These are phyloP conservation scores for Acropternis orthonyx DNA, from an alignment of 2,797 vertebrate species.

Conservation along the genomic window DNA sequence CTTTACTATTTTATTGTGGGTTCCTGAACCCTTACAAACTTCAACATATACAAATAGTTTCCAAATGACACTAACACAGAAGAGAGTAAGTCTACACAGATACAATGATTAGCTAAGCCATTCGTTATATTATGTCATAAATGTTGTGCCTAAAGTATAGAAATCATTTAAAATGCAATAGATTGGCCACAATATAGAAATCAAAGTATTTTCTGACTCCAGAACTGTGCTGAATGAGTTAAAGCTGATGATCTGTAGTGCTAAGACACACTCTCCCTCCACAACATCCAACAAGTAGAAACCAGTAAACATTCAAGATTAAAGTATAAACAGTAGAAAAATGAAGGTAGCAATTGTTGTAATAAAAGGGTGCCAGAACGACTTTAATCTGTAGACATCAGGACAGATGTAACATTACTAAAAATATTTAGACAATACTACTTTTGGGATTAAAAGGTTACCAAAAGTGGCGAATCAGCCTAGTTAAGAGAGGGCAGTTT, in stretches of 20 bases:
- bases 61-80: slow-evolving; percentile 53
- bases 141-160: slow-evolving; percentile 18
- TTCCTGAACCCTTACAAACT: slow-evolving; percentile 73
- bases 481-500: slow-evolving; percentile 18
- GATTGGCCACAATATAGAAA: slow-evolving; percentile 14
- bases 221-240: neutral
- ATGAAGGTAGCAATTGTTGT: slow-evolving; percentile 16
- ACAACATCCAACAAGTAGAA: slow-evolving; percentile 9
- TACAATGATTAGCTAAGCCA: slow-evolving; percentile 54
- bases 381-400: neutral
- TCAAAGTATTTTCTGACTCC: neutral
- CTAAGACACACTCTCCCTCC: slow-evolving; percentile 10
- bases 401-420: neutral
- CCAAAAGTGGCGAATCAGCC: neutral
- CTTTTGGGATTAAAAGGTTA: slow-evolving; percentile 6
- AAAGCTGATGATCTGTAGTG: slow-evolving; percentile 54
- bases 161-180: slow-evolving; percentile 30
- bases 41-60: slow-evolving; percentile 78
- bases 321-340: slow-evolving; percentile 62
- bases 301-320: slow-evolving; percentile 30
- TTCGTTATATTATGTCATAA: slow-evolving; percentile 34
- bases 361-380: slow-evolving; percentile 19
- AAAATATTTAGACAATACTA: neutral
- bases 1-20: slow-evolving; percentile 68
- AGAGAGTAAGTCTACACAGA: slow-evolving; percentile 45